Conservation (phyloP, 2,113 vertebrate species). For the Nesoenas mayeri region DNA sequence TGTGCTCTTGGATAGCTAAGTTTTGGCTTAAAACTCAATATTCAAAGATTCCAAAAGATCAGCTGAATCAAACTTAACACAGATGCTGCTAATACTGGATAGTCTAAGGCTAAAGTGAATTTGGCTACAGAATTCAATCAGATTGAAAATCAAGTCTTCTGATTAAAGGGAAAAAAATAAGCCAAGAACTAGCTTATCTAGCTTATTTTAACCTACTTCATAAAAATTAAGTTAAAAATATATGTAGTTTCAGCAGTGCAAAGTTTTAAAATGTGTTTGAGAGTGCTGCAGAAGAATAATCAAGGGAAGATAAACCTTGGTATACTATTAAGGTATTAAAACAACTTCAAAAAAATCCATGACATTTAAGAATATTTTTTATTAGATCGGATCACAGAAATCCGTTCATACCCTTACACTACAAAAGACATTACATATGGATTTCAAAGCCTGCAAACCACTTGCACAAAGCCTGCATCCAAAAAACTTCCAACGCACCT, state of each 20-base stretch:
- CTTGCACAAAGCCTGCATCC: accelerated
- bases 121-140: not conserved
- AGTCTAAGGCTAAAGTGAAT: not conserved
- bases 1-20: not conserved
- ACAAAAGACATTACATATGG: not conserved
- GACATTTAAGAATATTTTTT: not conserved
- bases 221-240: not conserved
- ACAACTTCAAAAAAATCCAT: not conserved
- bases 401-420: not conserved
- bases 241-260: not conserved
- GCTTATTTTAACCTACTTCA: not conserved
- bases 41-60: slow-evolving; percentile 30
- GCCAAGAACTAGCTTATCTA: not conserved
- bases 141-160: not conserved
- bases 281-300: not conserved
- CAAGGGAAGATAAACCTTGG: not conserved
- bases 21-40: not conserved
- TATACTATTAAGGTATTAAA: not conserved
- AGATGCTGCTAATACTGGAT: not conserved
- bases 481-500: not conserved
- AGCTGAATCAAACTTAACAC: not conserved
- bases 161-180: not conserved
- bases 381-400: not conserved
- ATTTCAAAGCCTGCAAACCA: not conserved
- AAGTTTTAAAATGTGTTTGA: not conserved